Conservation (phyloP, 2,797 vertebrate species). For the Carapus acus region DNA sequence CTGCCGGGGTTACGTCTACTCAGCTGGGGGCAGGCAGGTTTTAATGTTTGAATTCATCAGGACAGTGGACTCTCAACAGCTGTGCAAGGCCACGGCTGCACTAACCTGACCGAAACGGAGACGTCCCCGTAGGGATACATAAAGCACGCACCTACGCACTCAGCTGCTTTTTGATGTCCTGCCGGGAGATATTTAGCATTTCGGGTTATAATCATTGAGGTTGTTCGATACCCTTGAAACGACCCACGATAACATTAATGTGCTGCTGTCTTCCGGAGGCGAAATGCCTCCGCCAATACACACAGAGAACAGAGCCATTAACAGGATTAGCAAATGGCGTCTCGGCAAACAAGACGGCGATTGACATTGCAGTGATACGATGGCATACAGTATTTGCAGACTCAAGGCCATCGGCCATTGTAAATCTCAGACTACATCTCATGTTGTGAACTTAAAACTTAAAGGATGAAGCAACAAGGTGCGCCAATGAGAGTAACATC, state of each 20-base stretch:
- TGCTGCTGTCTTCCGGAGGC: conserved; percentile 16
- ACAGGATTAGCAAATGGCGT: conserved; percentile 46
- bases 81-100: conserved; percentile 6
- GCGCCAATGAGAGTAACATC: too few relatives aligned
- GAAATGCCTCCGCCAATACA: conserved; percentile 32
- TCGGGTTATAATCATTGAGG: conserved; percentile 5
- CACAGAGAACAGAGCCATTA: conserved; percentile 38
- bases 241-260: conserved; percentile 34
- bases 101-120: conserved; percentile 13
- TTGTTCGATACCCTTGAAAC: conserved; percentile 37
- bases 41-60: neutral
- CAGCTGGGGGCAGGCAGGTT: neutral
- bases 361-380: conserved; percentile 40
- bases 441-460: too few relatives aligned
- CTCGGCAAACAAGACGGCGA: conserved; percentile 35
- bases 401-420: too few relatives aligned
- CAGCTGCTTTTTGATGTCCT: conserved; percentile 19
- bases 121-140: conserved; percentile 29
- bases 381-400: conserved; percentile 15
- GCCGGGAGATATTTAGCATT: conserved; percentile 25
- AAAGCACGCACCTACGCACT: too few relatives aligned
- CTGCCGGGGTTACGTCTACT: neutral
- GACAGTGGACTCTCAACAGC: too few relatives aligned
- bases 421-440: too few relatives aligned
- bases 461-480: too few relatives aligned